Evolutionary conservation across 2,113 vertebrate species (phyloP).

Genomic region (Pygoscelis antarcticus): DNA sequence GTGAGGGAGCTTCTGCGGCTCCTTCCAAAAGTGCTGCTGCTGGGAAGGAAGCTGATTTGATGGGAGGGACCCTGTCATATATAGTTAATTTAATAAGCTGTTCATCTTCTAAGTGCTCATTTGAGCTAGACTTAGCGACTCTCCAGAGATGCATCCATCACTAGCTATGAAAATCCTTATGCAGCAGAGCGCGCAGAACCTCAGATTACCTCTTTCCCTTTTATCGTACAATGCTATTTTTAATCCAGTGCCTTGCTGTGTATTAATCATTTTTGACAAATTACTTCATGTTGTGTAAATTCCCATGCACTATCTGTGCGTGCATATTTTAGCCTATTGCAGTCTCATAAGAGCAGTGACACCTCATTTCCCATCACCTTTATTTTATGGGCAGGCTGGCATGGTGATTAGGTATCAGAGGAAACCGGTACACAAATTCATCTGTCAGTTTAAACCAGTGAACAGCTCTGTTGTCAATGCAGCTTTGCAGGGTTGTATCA

Average conservation of each 20-base stretch:
- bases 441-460: background rate
- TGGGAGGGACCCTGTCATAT: background rate
- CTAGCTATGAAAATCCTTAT: background rate
- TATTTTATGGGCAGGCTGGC: background rate
- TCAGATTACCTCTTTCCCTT: slow-evolving; percentile 23
- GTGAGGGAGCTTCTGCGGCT: background rate
- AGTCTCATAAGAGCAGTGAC: background rate
- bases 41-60: slow-evolving; percentile 9
- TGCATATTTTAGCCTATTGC: background rate
- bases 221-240: slow-evolving; percentile 2
- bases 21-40: background rate
- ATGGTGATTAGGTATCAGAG: background rate
- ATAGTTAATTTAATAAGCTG: slow-evolving; percentile 20
- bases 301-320: background rate
- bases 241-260: background rate
- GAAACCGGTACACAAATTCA: background rate
- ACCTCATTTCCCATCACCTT: background rate
- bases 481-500: background rate
- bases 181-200: background rate
- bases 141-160: slow-evolving; percentile 40
- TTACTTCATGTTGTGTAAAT: background rate
- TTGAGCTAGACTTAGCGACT: background rate
- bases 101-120: slow-evolving; percentile 34
- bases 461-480: background rate
- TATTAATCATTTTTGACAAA: slow-evolving; percentile 41